Evolutionary conservation across 2,797 vertebrate genomes (phyloP), one percentile per base, ranked within the genome.

Genomic region (Anguilla pacifica): DNA sequence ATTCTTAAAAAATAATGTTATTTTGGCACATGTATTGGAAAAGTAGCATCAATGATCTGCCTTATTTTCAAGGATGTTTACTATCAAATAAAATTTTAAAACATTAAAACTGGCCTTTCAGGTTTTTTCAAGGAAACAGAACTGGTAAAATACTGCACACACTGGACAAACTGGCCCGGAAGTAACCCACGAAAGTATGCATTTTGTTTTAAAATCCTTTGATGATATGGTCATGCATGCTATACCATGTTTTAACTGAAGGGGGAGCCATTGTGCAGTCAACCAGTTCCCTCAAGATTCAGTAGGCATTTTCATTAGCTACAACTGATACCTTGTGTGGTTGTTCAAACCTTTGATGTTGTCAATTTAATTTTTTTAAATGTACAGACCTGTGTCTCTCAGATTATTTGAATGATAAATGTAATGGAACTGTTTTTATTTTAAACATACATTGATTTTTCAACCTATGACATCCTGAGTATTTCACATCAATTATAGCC

Each of bases 11-110:
- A 57, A 87, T 90, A 90, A 90, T 93, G 86, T 89, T 94, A 94
- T 95, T 94, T 95, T 95, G 92, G 93, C 92, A 94, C 94, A 91
- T 87, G 89, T 85, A 15, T 86, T 53, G 86, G 82, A 79, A 86
- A 89, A 88, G 87, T 90, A 92, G 91, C 90, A 89, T 84, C 59
- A 22, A 85, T 85, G 1, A 90, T 90, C 88, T 88, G 89, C 91
- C 88, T 88, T 92, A 92, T 91, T 92, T 95, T 93, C 92, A 93
- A 90, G 55, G 86, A 91, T 91, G 88, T 91, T 91, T 93, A 90
- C 89, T 92, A 86, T 89, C 28, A 92, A 94, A 95, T 94, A 94
- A 95, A 93, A 64, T 89, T 90, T 88, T 83, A 83, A 86, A 89
- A 79, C 86, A 53, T 82, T 91, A 89, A 86, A 2, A 89, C 74